A percentile compares a stretch with the other conserved stretches of the same genome.
Evolutionary conservation across 1,140 invertebrate genomes (phyloP).

Genomic region (Diorhabda carinulata): DNA sequence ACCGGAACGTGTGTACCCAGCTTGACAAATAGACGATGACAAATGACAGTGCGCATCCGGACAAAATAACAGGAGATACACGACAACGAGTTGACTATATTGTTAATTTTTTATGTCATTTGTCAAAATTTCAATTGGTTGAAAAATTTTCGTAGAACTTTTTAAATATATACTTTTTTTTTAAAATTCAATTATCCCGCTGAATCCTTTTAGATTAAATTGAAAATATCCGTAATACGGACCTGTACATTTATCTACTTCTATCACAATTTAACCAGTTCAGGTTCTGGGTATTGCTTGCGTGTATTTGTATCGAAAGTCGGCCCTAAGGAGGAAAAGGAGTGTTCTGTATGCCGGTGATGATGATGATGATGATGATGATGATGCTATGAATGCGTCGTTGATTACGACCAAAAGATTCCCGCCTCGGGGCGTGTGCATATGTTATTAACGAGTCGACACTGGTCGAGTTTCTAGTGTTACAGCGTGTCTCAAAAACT

Average conservation of each 20-base stretch:
- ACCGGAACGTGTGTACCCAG: too few species aligned
- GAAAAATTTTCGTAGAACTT: too few species aligned
- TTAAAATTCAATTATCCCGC: too few species aligned
- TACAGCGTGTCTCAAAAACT: background rate
- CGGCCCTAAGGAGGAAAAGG: slow-evolving; percentile 7
- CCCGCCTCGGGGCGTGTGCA: background rate
- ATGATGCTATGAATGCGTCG: background rate
- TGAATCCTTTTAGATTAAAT: too few species aligned
- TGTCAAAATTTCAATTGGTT: too few species aligned
- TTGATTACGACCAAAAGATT: background rate
- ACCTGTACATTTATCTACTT: background rate
- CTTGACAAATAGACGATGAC: too few species aligned
- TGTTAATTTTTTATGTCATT: too few species aligned
- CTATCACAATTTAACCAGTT: slow-evolving; percentile 17
- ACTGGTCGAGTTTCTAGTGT: slow-evolving; percentile 3
- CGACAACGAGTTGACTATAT: too few species aligned
- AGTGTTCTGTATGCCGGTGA: background rate
- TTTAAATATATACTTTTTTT: too few species aligned
- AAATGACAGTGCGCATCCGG: too few species aligned
- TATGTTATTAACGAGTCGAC: slow-evolving; percentile 9
- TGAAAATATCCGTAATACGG: too few species aligned
- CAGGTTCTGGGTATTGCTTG: slow-evolving; percentile 7
- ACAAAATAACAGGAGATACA: too few species aligned
- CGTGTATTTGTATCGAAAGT: slow-evolving; percentile 18
- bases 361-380: background rate